phyloP scores from a whole-genome alignment of 2,888 invertebrate genomes.

The Toxonevra muliebris region DNA sequence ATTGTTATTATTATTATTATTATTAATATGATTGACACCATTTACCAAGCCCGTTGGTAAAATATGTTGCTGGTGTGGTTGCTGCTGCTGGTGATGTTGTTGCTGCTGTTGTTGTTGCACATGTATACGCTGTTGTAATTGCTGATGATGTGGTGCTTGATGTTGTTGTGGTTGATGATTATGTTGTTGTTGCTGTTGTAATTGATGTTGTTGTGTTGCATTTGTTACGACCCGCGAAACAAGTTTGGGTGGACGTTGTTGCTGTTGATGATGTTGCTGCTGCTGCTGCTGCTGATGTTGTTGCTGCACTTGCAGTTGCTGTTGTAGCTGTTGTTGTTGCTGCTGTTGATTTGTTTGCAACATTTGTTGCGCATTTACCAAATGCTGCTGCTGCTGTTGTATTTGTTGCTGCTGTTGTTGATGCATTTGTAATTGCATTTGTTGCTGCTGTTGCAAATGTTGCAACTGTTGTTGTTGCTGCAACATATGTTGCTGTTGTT shows the following conservation, averaged over 20 bases:
- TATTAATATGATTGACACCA: constrained; percentile 29
- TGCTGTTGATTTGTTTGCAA: constrained; percentile 5
- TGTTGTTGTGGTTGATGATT: constrained; percentile 46
- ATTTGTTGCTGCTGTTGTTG: constrained; percentile 35
- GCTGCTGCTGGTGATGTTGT: constrained; percentile 37
- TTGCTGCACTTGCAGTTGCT: constrained; percentile 26
- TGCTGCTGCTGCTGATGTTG: constrained; percentile 36
- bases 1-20: constrained; percentile 42
- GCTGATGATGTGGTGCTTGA: constrained; percentile 39
- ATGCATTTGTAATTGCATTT: constrained; percentile 31
- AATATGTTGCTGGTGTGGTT: constrained; percentile 40
- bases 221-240: constrained; percentile 55
- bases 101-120: constrained; percentile 36
- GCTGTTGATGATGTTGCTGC: constrained; percentile 49
- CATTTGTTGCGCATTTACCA: constrained; percentile 49
- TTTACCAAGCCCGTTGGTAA: constrained; percentile 58
- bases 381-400: constrained; percentile 49
- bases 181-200: constrained; percentile 45
- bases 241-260: constrained; percentile 50
- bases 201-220: constrained; percentile 40
- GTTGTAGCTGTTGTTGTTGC: constrained; percentile 37
- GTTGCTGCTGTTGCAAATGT: constrained; percentile 26
- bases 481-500: constrained; percentile 43
- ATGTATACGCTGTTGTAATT: constrained; percentile 38
- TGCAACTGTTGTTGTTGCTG: constrained; percentile 37